Percentiles rank a stretch among this genome's conserved stretches.
Conservation (phyloP, 2,888 invertebrate species). For the Prosopocoilus inquinatus region DNA sequence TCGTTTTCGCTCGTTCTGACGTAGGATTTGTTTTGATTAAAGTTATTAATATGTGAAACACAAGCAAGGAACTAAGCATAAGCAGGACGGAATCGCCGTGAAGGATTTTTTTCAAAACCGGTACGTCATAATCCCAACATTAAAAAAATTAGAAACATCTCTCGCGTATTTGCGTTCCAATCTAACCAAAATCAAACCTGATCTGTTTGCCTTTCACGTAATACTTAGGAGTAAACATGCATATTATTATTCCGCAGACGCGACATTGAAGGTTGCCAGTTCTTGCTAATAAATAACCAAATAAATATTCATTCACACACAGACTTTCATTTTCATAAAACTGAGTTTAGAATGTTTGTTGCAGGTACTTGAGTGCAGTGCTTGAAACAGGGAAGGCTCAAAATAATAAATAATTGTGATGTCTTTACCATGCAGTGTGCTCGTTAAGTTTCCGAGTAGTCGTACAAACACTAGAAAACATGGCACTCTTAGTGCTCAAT, state of each 20-base stretch:
- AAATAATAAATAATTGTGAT: constrained; percentile 33
- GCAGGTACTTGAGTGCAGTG: constrained; percentile 10
- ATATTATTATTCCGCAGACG: constrained; percentile 6
- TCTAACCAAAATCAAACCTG: not conserved
- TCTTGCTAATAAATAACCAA: not conserved
- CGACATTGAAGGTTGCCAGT: constrained; percentile 1
- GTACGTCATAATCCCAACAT: not conserved
- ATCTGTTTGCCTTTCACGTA: constrained; percentile 35
- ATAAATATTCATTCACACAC: not conserved
- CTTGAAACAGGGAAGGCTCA: constrained; percentile 10
- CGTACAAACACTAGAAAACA: constrained; percentile 2
- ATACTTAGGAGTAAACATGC: constrained; percentile 7
- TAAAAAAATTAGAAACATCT: too few species aligned
- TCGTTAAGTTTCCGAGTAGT: constrained; percentile 9
- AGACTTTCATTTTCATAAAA: not conserved
- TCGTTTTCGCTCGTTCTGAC: constrained; percentile 3
- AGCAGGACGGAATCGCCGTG: constrained; percentile 2
- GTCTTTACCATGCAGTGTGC: constrained; percentile 37
- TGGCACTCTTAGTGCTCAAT: constrained; percentile 6
- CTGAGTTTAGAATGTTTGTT: constrained; percentile 10
- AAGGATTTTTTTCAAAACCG: not conserved
- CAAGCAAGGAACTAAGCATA: too few species aligned
- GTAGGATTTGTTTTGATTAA: constrained; percentile 15
- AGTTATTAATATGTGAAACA: constrained; percentile 10
- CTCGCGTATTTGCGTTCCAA: too few species aligned